Evolutionary conservation across 37 sponge, comb jelly and placozoan species (phyloP).

Genomic region (Petrosia ficiformis): DNA sequence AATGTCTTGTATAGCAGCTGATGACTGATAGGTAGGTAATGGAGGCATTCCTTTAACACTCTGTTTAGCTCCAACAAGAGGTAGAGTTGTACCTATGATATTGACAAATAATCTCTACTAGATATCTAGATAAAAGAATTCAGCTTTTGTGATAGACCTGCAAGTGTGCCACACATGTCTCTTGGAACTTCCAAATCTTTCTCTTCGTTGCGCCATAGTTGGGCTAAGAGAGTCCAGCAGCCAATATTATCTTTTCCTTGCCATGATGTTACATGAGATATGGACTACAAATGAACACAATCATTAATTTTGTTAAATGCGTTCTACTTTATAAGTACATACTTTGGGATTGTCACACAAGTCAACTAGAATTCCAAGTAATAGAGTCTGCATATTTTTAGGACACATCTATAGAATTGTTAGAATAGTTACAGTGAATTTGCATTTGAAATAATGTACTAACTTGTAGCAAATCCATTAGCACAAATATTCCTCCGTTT

Average conservation of each 20-base stretch:
- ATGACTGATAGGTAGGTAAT: conserved; percentile 42
- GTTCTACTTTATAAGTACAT: background rate
- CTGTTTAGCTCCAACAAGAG: conserved; percentile 78
- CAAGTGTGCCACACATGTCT: conserved; percentile 55
- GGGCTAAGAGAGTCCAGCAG: conserved; percentile 79
- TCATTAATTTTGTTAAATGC: background rate
- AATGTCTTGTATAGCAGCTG: conserved; percentile 85
- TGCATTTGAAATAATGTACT: conserved; percentile 5
- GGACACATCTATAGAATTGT: conserved; percentile 70
- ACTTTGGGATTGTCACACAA: conserved; percentile 94
- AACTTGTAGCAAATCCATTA: conserved; percentile 88
- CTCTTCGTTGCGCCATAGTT: conserved; percentile 93
- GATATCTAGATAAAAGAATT: background rate
- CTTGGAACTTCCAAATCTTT: conserved; percentile 81
- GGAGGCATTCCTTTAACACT: conserved; percentile 36
- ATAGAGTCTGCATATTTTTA: conserved; percentile 76
- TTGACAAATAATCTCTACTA: background rate
- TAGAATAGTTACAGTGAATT: background rate
- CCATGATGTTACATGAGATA: conserved; percentile 85
- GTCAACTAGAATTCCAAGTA: conserved; percentile 91
- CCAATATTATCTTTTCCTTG: conserved; percentile 35
- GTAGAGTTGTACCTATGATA: conserved; percentile 48
- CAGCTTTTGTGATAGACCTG: conserved; percentile 49
- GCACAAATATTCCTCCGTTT: conserved; percentile 85
- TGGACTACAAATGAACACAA: conserved; percentile 46